Percentiles rank a stretch among this genome's conserved stretches.
phyloP scores from a whole-genome alignment of 2,113 vertebrate species.

The Serinus canaria region DNA sequence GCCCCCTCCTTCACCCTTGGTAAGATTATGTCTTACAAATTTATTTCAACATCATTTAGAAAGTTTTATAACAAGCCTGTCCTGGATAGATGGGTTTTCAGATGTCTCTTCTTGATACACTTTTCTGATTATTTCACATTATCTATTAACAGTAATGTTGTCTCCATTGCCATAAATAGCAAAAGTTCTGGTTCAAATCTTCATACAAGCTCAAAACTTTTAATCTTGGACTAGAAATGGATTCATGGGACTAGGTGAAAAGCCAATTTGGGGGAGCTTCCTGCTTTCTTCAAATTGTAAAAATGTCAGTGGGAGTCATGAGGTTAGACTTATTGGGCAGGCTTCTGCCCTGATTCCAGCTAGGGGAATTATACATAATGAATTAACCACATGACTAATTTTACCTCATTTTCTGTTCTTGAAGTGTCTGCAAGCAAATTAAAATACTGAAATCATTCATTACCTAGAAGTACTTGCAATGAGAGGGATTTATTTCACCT shows the following conservation, averaged over 20 bases:
- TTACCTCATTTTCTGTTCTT: constrained; percentile 58
- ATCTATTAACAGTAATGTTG: constrained; percentile 11
- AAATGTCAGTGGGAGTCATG: constrained; percentile 48
- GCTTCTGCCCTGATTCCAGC: constrained; percentile 46
- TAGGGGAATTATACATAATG: constrained; percentile 59
- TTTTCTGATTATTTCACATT: constrained; percentile 53
- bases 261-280: neutral
- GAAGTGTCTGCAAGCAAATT: constrained; percentile 58
- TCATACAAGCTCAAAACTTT: neutral
- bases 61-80: constrained; percentile 7
- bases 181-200: neutral
- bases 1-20: neutral
- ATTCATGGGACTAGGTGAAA: constrained; percentile 33
- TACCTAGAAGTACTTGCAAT: neutral
- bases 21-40: constrained; percentile 37
- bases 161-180: constrained; percentile 37
- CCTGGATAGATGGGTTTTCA: neutral
- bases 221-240: neutral
- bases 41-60: neutral
- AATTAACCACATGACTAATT: constrained; percentile 68
- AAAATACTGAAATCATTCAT: constrained; percentile 52
- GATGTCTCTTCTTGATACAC: neutral
- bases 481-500: constrained; percentile 1
- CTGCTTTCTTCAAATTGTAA: constrained; percentile 50
- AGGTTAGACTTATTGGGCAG: constrained; percentile 44